Evolutionary conservation across 2,888 invertebrate species (phyloP), one percentile per base, ranked within the genome.

Genomic region (Mantis religiosa): DNA sequence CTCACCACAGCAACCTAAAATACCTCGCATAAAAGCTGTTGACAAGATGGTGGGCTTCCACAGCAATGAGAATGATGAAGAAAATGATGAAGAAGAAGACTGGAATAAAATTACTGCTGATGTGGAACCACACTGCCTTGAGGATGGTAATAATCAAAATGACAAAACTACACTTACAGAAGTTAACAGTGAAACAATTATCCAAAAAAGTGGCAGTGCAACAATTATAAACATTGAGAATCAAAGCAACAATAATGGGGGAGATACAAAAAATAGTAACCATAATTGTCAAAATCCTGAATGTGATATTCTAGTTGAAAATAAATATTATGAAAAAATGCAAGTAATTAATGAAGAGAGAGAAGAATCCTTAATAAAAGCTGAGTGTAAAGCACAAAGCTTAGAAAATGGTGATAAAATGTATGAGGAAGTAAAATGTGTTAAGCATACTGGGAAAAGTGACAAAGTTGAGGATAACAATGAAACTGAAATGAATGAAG

Each of bases 401-500:
- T 28, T 25, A 3, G 25, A 34, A 28, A 54, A 88, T 20, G 82
- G n/a, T 28, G 88, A 82, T 41, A 54, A 81, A 28, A 41, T 84
- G 12, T 87, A 89, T 84, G 87, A 82, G 84, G 85, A 87, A 82
- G 81, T 84, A 20, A 28, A 30, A 3, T 41, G 28, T 82, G 84
- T 71, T 20, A 27, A 34, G 54, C 8, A 34, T 20, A n/a, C 20
- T 28, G 41, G 6, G 14, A 30, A 28, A 88, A 54, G 71, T 28
- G 28, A 85, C 4, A 82, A 41, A 83, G 28, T 28, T 82, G n/a
- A n/a, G 27, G 25, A 54, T n/a, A 82, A 14, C 28, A 47, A 27
- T 83, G 88, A 84, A 41, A 41, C 34, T 28, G 82, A 84, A 30
- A 85, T 85, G 8, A 89, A 88, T 7, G 89, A 89, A 25, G 90